Conservation (phyloP, 2,888 invertebrate species). For the Alsophila aescularia region DNA sequence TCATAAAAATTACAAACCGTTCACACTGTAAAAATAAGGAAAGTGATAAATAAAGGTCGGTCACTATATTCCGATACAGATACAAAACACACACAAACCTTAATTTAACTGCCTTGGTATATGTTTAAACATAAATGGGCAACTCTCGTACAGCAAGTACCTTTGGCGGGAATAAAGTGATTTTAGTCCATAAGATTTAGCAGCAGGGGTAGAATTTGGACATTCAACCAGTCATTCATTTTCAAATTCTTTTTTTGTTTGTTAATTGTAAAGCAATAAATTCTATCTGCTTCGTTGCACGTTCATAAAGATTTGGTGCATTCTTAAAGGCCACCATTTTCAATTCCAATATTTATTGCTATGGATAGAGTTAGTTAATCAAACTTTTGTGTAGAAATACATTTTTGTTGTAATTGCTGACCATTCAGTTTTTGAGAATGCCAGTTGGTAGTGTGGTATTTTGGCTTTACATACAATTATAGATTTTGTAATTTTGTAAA, state of each 20-base stretch:
- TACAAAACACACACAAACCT: constrained; percentile 7
- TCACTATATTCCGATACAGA: constrained; percentile 2
- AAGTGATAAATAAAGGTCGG: constrained; percentile 8
- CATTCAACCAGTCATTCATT: no score
- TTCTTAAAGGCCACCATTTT: constrained; percentile 35
- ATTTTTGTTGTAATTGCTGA: no score
- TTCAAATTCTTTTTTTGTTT: no score
- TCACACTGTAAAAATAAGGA: constrained; percentile 9
- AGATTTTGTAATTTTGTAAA: no score
- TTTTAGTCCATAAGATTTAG: constrained; percentile 4
- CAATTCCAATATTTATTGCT: constrained; percentile 12
- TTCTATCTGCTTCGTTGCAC: constrained; percentile 36
- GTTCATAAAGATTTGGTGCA: constrained; percentile 26
- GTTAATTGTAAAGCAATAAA: no score
- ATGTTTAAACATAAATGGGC: constrained; percentile 34
- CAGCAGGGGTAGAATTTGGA: no score
- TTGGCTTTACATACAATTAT: no score
- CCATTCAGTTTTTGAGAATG: no score
- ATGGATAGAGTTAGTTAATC: no score
- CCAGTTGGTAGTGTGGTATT: no score
- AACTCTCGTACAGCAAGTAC: constrained; percentile 34
- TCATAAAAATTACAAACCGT: constrained; percentile 7
- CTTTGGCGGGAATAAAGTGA: no score
- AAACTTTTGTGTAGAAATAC: no score
- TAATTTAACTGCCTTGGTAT: constrained; percentile 16